phyloP scores from a whole-genome alignment of 2,113 vertebrate genomes.

The Anoplopoma fimbria region DNA sequence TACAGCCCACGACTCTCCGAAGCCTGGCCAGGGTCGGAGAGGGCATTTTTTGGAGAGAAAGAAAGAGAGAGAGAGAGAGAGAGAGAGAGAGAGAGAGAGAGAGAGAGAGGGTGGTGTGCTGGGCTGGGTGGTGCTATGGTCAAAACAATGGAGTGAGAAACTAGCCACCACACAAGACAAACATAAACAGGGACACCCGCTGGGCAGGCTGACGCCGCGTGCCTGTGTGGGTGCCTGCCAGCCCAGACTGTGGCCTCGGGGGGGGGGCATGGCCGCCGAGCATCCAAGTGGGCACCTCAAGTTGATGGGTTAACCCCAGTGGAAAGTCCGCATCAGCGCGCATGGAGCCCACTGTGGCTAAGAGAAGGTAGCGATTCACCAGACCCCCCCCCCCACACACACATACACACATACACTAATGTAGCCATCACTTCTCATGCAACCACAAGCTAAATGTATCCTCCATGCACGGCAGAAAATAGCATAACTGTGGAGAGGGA shows the following conservation, averaged over 20 bases:
- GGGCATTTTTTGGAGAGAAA: slow-evolving; percentile 20
- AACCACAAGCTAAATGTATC: slow-evolving; percentile 82
- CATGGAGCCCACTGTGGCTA: slow-evolving; percentile 51
- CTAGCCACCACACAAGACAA: slow-evolving; percentile 70
- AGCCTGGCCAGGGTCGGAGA: slow-evolving; percentile 28
- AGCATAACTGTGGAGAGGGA: slow-evolving; percentile 63
- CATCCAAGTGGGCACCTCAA: slow-evolving; percentile 54
- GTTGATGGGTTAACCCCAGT: slow-evolving; percentile 67
- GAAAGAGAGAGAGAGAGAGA: slow-evolving; percentile 9
- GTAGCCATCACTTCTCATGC: slow-evolving; percentile 71
- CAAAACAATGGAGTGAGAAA: slow-evolving; percentile 52
- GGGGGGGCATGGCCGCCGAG: slow-evolving; percentile 29
- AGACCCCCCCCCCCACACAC: slow-evolving; percentile 40
- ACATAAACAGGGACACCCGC: slow-evolving; percentile 74
- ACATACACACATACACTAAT: slow-evolving; percentile 28
- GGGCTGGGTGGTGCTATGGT: slow-evolving; percentile 53
- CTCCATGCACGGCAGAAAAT: slow-evolving; percentile 70
- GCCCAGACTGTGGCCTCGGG: slow-evolving; percentile 62
- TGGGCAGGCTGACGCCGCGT: slow-evolving; percentile 73
- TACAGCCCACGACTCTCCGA: slow-evolving; percentile 33
- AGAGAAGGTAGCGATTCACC: slow-evolving; percentile 68
- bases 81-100: slow-evolving; percentile 9
- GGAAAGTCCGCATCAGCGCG: slow-evolving; percentile 80
- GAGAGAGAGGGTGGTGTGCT: slow-evolving; percentile 13
- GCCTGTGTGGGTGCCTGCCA: slow-evolving; percentile 72